Evolutionary conservation across 2,888 invertebrate species (phyloP).

Genomic region (Rhogogaster chlorosoma): DNA sequence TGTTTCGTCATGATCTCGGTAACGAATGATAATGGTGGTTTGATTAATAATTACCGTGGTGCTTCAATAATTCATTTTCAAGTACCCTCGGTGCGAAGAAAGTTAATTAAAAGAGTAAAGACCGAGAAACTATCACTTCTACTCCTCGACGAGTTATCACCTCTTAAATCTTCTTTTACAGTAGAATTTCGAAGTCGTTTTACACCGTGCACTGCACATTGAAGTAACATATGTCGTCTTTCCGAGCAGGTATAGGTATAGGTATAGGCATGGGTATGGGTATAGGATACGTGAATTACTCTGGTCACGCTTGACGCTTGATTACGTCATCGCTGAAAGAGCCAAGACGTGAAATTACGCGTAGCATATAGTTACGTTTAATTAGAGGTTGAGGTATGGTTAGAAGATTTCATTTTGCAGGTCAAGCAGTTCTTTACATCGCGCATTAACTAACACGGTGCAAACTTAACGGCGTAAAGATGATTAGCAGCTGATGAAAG

Average conservation of each 20-base stretch:
- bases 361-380: constrained; percentile 9
- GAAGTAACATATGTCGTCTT: background rate
- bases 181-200: constrained; percentile 1
- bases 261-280: background rate
- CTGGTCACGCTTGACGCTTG: constrained; percentile 31
- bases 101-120: constrained; percentile 6
- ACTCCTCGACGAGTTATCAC: constrained; percentile 1
- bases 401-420: background rate
- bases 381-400: constrained; percentile 1
- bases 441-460: background rate
- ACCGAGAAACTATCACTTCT: background rate
- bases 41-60: background rate
- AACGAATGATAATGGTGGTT: background rate
- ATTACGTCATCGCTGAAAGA: constrained; percentile 36
- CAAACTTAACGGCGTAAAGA: background rate
- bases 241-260: background rate
- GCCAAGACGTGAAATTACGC: constrained; percentile 21
- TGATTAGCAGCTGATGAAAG: background rate
- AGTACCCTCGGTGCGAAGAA: background rate
- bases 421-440: background rate
- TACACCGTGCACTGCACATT: background rate
- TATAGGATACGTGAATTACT: constrained; percentile 15
- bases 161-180: background rate
- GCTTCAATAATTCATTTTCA: background rate
- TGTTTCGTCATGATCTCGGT: background rate